Conservation (phyloP, 35 echinoderm and acorn worm species). For the Heliocidaris erythrogramma region DNA sequence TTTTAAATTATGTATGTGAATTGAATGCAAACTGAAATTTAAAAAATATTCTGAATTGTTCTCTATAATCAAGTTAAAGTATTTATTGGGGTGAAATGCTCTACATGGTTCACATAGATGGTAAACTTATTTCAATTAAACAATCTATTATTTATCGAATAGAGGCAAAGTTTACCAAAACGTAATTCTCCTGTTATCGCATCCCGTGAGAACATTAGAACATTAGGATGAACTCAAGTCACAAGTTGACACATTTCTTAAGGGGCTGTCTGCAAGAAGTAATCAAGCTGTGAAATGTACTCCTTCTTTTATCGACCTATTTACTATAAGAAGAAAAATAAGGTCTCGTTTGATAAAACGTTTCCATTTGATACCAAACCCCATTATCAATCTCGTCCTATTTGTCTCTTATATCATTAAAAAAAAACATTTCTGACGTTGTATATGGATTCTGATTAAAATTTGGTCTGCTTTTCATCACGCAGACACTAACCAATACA, state of each 20-base stretch:
- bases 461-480: background rate
- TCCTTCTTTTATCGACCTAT: constrained; percentile 1
- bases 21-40: no score
- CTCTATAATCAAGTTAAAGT: no score
- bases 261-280: background rate
- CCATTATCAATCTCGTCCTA: background rate
- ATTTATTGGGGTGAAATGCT: no score
- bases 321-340: background rate
- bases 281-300: constrained; percentile 11
- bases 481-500: no score
- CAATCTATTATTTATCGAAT: no score
- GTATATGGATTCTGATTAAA: background rate
- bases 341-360: background rate
- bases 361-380: background rate
- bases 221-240: background rate
- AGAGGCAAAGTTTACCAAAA: no score
- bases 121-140: no score
- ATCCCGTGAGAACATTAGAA: background rate
- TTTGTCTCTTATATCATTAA: background rate
- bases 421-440: background rate
- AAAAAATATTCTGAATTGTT: no score
- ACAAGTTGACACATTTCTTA: background rate
- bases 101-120: no score
- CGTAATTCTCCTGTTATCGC: background rate
- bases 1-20: no score